phyloP scores from a whole-genome alignment of 30 jellyfish, hydroid and myxozoan genomes.

The Aurelia sp. region DNA sequence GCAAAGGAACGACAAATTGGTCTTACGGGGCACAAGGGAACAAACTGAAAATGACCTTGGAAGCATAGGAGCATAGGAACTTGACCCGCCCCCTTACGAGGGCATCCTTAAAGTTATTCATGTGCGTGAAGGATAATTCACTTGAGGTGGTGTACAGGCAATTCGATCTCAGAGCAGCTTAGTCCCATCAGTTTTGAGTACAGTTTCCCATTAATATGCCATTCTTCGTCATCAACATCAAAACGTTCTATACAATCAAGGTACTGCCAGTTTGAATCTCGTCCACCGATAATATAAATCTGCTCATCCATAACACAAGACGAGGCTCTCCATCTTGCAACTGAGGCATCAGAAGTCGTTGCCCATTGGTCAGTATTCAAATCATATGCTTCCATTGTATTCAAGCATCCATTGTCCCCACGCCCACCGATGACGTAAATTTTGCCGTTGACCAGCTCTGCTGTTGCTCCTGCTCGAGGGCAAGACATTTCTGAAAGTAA shows the following conservation, averaged over 20 bases:
- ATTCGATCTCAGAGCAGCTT: conserved; percentile 61
- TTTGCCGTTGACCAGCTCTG: conserved; percentile 48
- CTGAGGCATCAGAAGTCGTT: conserved; percentile 36
- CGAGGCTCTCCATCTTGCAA: conserved; percentile 93
- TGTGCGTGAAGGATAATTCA: background rate
- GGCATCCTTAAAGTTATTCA: no score
- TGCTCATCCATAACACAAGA: conserved; percentile 58
- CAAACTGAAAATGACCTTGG: no score
- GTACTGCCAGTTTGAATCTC: conserved; percentile 91
- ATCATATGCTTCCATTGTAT: conserved; percentile 78
- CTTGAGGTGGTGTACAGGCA: conserved; percentile 48
- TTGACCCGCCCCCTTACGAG: no score
- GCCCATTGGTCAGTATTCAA: conserved; percentile 62
- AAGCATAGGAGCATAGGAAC: no score
- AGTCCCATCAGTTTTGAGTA: conserved; percentile 89
- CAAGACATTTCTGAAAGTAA: conserved; percentile 67
- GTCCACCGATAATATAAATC: conserved; percentile 79
- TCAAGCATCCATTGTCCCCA: conserved; percentile 72
- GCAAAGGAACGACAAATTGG: no score
- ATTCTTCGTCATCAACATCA: conserved; percentile 50
- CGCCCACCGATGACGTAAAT: conserved; percentile 92
- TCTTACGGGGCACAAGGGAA: no score
- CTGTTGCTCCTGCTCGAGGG: conserved; percentile 95
- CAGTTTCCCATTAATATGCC: conserved; percentile 60
- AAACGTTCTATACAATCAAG: conserved; percentile 81